Evolutionary conservation across 2,797 vertebrate genomes (phyloP), one percentile per base, ranked within the genome.

Genomic region (Enteromius fasciolatus): DNA sequence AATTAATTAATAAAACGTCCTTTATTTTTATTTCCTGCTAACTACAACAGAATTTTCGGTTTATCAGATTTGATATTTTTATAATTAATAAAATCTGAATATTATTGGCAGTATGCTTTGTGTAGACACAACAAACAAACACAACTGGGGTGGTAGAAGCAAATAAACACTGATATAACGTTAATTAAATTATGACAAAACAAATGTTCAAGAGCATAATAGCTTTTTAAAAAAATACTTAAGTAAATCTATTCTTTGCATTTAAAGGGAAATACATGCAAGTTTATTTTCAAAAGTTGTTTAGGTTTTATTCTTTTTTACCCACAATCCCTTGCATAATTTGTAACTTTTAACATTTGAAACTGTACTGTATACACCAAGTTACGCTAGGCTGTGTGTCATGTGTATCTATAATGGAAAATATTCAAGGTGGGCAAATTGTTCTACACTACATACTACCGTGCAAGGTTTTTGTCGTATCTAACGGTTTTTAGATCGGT

Each of bases 311-410:
- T 33, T 23, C 36, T 39, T 4, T 39, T 20, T 75, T 61, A 66
- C 76, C 76, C 61, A 78, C 2, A 64, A 78, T 78, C 18, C 61
- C 4, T 23, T 66, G 76, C 28, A 36, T 20, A 5, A 33, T 57
- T 39, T 12, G 15, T 4, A 39, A 11, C 3, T 41, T 57, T 76
- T 61, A 10, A 61, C 39, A 18, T 76, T 61, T 44, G 4, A 44
- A 61, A 44, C 33, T 28, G 28, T 41, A 18, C 36, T 41, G 14
- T 20, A 36, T 36, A 64, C 41, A 44, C 9, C 36, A 64, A 25
- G 25, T 63, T 25, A 63, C 1, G 33, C 0, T 33, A 33, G 33
- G 5, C 39, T n/a, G 36, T 64, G 17, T 31, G 4, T 20, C 5
- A n/a, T 61, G 57, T 15, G 23, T 61, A 61, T 18, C 3, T 33